Evolutionary conservation across 2,888 invertebrate species (phyloP), one percentile per base, ranked within the genome.

Genomic region (Ormia ochracea): DNA sequence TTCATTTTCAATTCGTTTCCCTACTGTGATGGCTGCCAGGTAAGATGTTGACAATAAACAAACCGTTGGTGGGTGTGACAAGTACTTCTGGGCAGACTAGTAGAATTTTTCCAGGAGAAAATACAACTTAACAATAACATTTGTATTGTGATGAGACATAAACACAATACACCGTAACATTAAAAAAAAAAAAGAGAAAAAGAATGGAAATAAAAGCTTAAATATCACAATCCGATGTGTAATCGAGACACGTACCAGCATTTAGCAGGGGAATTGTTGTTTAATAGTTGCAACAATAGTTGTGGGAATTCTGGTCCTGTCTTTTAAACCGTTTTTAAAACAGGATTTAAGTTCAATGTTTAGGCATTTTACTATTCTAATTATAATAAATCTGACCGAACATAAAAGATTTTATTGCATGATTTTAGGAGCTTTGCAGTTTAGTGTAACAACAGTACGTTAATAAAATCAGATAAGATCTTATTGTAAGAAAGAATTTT

Each of bases 221-320:
- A 75, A 61, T 52, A 26, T 28, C 50, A 61, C 45, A 54, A 80
- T 54, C 76, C 52, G 26, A 50, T 58, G 36, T 68, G 72, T 72
- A 80, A 80, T 72, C 76, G 72, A 76, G 66, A 68, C 80, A 76
- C 76, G 76, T 80, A 72, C 54, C 59, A 76, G 76, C 66, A 72
- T 76, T 80, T 72, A 76, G 52, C 45, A 41, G 10, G 31, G 3
- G 48, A 61, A 76, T 72, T 66, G 61, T 33, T 76, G 23, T 63
- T 80, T 72, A 76, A 72, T 72, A 76, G 59, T 66, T 61, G 9
- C 50, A 28, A 26, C 38, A 31, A 19, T 48, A 38, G 36, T n/a
- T n/a, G n/a, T 21, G 6, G 26, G 36, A 2, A 28, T 56, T 9
- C 26, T 9, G 14, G 14, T 21, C 33, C 45, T 59, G 45, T 52